Conservation (phyloP, 2,797 vertebrate species). For the Hydrophis major region DNA sequence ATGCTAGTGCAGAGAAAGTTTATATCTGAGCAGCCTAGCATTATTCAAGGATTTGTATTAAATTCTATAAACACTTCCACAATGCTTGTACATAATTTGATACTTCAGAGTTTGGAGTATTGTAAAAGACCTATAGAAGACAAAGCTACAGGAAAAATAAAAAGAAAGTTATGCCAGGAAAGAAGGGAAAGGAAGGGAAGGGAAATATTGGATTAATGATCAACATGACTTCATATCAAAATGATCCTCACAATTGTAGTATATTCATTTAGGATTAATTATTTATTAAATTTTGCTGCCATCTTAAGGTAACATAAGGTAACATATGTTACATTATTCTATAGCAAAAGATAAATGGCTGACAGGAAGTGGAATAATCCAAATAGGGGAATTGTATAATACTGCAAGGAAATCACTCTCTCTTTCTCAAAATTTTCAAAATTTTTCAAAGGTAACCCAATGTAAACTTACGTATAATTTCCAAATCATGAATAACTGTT, state of each 20-base stretch:
- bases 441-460: not conserved
- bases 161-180: not conserved
- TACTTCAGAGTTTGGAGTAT: not conserved
- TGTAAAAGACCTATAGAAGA: not conserved
- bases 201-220: not conserved
- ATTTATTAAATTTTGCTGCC: not conserved
- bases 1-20: not conserved
- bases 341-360: not conserved
- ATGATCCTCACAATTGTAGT: not conserved
- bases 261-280: not conserved
- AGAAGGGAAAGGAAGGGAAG: not conserved
- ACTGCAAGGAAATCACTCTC: not conserved
- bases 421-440: not conserved
- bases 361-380: not conserved
- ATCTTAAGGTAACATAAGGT: not conserved
- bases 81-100: not conserved
- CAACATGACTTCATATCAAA: not conserved
- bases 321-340: not conserved
- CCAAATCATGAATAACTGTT: not conserved
- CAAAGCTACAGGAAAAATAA: not conserved
- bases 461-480: not conserved
- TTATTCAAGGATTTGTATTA: not conserved
- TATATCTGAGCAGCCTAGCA: not conserved
- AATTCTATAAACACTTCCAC: not conserved
- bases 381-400: not conserved